Evolutionary conservation across 2,113 vertebrate genomes (phyloP).

Genomic region (Callospermophilus lateralis): DNA sequence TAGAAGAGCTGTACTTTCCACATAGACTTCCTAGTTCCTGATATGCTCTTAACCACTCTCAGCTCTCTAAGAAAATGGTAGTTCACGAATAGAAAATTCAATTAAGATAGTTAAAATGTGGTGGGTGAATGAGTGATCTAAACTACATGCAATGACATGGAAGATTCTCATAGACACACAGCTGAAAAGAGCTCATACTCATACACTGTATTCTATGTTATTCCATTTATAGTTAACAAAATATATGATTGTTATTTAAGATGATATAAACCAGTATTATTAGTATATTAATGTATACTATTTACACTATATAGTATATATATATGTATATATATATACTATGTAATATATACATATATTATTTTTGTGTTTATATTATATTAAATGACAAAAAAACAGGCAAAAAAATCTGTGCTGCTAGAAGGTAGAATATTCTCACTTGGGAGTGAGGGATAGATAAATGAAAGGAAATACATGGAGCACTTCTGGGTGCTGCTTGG

Average conservation of each 20-base stretch:
- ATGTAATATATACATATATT: neutral
- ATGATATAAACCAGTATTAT: neutral
- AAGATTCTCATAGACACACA: neutral
- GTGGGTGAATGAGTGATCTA: neutral
- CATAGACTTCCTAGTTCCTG: neutral
- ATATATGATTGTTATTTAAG: too few species aligned
- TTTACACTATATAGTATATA: neutral
- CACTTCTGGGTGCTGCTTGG: neutral
- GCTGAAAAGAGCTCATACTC: neutral
- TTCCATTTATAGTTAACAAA: neutral
- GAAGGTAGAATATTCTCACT: neutral
- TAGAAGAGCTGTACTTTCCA: neutral
- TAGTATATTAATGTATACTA: neutral
- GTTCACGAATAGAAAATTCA: neutral
- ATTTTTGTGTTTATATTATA: neutral
- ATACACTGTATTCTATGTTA: neutral
- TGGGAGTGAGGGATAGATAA: neutral
- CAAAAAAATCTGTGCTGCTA: neutral
- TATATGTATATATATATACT: neutral
- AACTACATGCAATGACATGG: neutral
- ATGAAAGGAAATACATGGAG: neutral
- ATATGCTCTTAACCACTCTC: neutral
- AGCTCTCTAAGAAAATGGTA: neutral
- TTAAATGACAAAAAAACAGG: neutral
- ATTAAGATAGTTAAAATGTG: neutral